These are phyloP conservation scores for Hemicordylus capensis DNA, from an alignment of 2,113 vertebrate genomes.

Conservation along the genomic window DNA sequence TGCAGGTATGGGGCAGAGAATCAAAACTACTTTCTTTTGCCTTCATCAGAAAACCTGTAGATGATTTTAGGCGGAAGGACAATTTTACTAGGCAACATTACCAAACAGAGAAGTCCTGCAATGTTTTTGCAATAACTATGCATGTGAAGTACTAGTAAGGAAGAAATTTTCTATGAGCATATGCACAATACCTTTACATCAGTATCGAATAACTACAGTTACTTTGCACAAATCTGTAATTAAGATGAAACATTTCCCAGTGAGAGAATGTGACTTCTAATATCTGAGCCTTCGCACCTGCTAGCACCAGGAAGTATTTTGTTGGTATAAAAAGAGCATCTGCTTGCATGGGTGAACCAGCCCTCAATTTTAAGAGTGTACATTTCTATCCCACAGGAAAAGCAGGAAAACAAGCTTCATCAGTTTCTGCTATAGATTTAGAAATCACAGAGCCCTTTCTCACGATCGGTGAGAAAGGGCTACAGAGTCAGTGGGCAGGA, in stretches of 20 bases:
- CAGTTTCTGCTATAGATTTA: background rate
- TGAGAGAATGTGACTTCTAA: background rate
- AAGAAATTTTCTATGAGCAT: background rate
- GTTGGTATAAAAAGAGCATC: background rate
- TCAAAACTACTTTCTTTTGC: background rate
- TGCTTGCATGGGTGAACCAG: background rate
- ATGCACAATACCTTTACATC: background rate
- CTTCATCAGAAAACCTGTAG: background rate
- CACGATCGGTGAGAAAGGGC: too few relatives aligned
- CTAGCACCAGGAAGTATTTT: background rate
- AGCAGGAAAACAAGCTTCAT: background rate
- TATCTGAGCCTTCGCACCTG: background rate
- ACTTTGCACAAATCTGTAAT: background rate
- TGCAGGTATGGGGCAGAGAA: background rate
- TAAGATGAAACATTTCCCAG: background rate
- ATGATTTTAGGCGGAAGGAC: background rate
- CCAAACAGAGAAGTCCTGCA: background rate
- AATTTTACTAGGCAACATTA: background rate
- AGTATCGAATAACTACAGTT: background rate
- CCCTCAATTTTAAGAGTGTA: background rate
- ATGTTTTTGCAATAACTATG: background rate
- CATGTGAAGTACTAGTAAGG: background rate
- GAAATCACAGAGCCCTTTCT: background rate
- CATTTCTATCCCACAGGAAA: background rate
- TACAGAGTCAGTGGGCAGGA: too few relatives aligned